These are phyloP conservation scores for Vespertilio murinus DNA, from an alignment of 2,797 vertebrate genomes.

Conservation along the genomic window DNA sequence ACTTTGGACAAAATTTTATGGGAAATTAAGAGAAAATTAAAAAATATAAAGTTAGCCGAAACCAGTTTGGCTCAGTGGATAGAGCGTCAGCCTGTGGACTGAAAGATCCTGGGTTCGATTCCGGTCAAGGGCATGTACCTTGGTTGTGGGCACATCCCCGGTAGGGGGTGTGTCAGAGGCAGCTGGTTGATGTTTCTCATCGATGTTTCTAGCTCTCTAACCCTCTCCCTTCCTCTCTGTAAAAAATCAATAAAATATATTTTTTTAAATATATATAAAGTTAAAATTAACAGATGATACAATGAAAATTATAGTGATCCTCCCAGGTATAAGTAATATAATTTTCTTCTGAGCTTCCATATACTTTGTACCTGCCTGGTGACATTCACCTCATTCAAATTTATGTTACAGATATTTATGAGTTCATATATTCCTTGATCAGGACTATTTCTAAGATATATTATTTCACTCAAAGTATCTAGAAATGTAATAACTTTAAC, in stretches of 20 bases:
- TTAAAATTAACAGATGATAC: slow-evolving; percentile 33
- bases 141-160: too few relatives aligned
- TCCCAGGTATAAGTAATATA: background rate
- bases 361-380: background rate
- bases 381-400: slow-evolving; percentile 11
- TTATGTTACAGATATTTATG: slow-evolving; percentile 27
- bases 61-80: too few relatives aligned
- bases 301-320: slow-evolving; percentile 39
- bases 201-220: too few relatives aligned
- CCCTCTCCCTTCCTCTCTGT: too few relatives aligned
- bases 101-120: too few relatives aligned
- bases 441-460: slow-evolving; percentile 14
- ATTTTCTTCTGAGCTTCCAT: slow-evolving; percentile 28
- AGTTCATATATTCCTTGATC: background rate
- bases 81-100: too few relatives aligned
- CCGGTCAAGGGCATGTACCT: too few relatives aligned
- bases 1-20: slow-evolving; percentile 33
- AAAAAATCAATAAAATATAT: too few relatives aligned
- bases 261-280: too few relatives aligned
- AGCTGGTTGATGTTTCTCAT: too few relatives aligned
- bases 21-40: slow-evolving; percentile 21
- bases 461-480: slow-evolving; percentile 25
- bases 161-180: too few relatives aligned
- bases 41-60: too few relatives aligned
- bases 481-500: slow-evolving; percentile 19